Percentiles rank a stretch among this genome's conserved stretches.
These are phyloP conservation scores for Oxyruncus cristatus DNA, from an alignment of 2,113 vertebrate genomes.

Conservation along the genomic window DNA sequence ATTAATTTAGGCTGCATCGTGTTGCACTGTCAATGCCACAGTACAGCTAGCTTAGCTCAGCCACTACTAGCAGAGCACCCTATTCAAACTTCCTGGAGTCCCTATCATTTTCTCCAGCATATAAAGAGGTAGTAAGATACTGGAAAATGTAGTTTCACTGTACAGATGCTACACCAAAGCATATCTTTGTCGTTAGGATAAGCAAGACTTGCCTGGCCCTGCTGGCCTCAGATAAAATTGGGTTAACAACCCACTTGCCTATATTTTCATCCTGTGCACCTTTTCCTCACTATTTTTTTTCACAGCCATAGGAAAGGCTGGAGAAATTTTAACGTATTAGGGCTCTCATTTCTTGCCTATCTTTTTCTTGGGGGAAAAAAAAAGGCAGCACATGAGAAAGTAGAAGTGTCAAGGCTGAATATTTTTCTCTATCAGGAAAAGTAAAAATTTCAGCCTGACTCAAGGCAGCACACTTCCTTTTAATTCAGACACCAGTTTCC, in stretches of 20 bases:
- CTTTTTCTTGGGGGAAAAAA: background rate
- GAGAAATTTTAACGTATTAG: background rate
- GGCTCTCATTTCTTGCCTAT: background rate
- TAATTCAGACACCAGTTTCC: background rate
- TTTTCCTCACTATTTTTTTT: background rate
- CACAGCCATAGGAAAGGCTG: background rate
- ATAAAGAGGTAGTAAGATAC: background rate
- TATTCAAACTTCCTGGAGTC: background rate
- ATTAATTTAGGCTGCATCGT: background rate
- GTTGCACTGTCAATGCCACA: background rate
- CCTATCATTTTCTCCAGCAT: background rate
- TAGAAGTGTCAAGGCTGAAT: background rate
- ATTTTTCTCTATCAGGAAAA: background rate
- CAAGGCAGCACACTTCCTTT: background rate
- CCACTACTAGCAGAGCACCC: background rate
- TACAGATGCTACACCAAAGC: background rate
- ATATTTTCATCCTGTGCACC: background rate
- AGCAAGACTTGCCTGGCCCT: background rate
- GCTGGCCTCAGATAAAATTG: background rate
- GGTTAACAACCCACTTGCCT: background rate
- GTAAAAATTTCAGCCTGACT: background rate
- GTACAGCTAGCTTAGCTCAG: background rate
- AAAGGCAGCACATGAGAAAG: background rate
- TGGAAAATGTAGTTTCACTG: background rate
- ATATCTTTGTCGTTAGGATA: background rate